Conservation (phyloP, 2,888 invertebrate species). For the Tetragonisca angustula region DNA sequence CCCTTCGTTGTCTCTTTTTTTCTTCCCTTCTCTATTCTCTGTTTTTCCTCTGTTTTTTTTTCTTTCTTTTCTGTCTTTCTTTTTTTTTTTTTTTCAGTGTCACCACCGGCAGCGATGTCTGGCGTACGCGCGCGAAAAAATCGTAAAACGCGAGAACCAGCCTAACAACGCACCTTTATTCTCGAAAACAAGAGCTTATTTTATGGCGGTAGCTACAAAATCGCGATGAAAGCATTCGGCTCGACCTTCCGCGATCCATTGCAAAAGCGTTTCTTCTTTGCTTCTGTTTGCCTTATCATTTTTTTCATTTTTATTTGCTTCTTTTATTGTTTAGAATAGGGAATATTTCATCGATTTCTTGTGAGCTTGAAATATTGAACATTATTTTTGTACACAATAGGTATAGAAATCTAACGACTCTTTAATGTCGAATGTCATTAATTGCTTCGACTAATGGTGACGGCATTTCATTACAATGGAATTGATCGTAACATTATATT, state of each 20-base stretch:
- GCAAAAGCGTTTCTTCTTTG: neutral
- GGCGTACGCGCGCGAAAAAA: constrained; percentile 20
- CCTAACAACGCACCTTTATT: constrained; percentile 16
- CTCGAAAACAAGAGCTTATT: constrained; percentile 3
- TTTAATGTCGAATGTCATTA: too few species aligned
- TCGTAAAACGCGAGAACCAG: constrained; percentile 15
- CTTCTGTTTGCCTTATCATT: neutral
- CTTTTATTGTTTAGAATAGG: neutral
- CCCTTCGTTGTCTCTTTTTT: neutral
- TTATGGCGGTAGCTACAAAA: neutral
- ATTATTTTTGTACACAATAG: too few species aligned
- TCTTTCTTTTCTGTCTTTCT: neutral
- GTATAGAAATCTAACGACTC: too few species aligned
- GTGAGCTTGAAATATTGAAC: too few species aligned
- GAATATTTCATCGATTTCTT: too few species aligned
- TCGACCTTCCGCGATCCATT: neutral
- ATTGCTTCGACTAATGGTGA: too few species aligned
- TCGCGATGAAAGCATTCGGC: constrained; percentile 3
- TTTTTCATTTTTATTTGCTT: neutral
- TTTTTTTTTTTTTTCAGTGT: neutral
- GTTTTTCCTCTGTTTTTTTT: neutral
- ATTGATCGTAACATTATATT: neutral
- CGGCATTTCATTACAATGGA: too few species aligned
- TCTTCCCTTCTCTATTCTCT: too few species aligned
- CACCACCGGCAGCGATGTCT: constrained; percentile 3